Evolutionary conservation across 1,140 invertebrate species (phyloP), one percentile per base, ranked within the genome.

Genomic region (Drosophila erecta): DNA sequence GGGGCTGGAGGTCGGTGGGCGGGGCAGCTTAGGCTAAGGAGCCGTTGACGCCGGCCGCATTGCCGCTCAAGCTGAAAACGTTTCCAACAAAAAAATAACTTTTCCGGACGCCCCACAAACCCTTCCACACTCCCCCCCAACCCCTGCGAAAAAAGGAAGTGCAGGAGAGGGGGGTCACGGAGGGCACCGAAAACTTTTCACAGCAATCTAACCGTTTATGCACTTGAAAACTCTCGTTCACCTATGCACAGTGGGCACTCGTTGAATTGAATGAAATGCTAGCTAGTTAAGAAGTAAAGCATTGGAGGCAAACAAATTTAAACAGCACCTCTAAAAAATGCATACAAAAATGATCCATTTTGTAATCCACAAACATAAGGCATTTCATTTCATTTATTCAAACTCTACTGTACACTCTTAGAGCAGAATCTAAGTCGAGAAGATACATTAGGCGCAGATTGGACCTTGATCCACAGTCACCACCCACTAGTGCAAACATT

Each of bases 61-160:
- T 74, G 75, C 40, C 62, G 75, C 76, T 84, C 81, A 66, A 81
- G 66, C 77, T 55, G 66, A 85, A 85, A 86, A 86, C 81, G 61
- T 57, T 77, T 77, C 17, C 49, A 46, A 46, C 54, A 50, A 54
- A 54, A 73, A 57, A 61, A 44, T 22, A 59, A 67, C 49, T 61
- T 54, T 69, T 24, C 24, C 15, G 6, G 8, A 20, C 35, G 11
- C 27, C 17, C 10, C 4, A 24, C 17, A 14, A 2, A n/a, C 27
- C 17, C 0, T 22, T 12, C 20, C 24, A 4, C 2, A 35, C 22
- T 4, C 30, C 7, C 1, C 17, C 17, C 17, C 17, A 0, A 2
- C 7, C 30, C 30, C 30, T 10, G 8, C 8, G 30, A 2, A 30
- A 10, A 22, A n/a, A 17, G 38, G 44, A 35, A 64, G 35, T 44